Evolutionary conservation across 2,797 vertebrate species (phyloP), one percentile per base, ranked within the genome.

Genomic region (Ptychadena robeensis): DNA sequence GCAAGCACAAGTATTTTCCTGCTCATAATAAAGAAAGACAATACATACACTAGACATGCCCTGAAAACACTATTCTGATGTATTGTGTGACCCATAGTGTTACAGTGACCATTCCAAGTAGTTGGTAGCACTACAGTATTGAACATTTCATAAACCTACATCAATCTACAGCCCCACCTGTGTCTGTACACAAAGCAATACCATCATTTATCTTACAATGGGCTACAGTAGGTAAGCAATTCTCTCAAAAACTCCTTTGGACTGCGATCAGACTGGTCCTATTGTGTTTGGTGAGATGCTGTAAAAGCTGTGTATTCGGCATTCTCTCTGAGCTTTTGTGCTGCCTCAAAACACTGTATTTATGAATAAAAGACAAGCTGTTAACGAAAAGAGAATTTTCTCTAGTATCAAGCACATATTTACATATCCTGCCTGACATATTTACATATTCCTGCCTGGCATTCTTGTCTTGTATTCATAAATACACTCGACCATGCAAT

Each of bases 351-450:
- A 71, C 27, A 27, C 32, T 73, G n/a, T 84, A 79, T 84, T 84
- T 73, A 84, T 84, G 70, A 67, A 84, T 68, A 84, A 76, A 79
- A 68, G 82, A 79, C 76, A 69, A 79, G 76, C 70, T 84, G 82
- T 84, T 84, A 79, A 76, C 3, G 28, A 75, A 71, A 75, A 68
- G 34, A 44, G 64, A 84, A 84, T 80, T 28, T 74, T 68, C 64
- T 67, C n/a, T 37, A 64, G 61, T 37, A 79, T 79, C 37, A 73
- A 73, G 34, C 44, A 77, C 73, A 77, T 71, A 82, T 82, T 82
- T 82, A 77, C 67, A 78, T 82, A 76, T 82, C 73, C n/a, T 74
- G 40, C 44, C 70, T 84, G 82, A 44, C 82, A 74, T 73, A n/a
- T n/a, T n/a, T n/a, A n/a, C n/a, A n/a, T n/a, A n/a, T 83, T 73